Evolutionary conservation across 1,140 invertebrate species (phyloP).

Genomic region (Acromyrmex heyeri): DNA sequence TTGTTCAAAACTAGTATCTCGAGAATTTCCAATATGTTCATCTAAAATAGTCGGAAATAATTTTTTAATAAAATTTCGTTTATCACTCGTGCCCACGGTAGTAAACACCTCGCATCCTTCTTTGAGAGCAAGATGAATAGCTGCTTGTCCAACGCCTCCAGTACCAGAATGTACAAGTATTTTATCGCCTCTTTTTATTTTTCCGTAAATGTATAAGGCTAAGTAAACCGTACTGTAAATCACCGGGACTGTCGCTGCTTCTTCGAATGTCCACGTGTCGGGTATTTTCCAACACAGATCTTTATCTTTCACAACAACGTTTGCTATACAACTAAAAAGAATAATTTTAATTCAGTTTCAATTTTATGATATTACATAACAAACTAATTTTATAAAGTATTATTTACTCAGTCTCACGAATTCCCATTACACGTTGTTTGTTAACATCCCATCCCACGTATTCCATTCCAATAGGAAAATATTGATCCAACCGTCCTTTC

Average conservation of each 20-base stretch:
- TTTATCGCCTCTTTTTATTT: constrained; percentile 88
- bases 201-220: constrained; percentile 89
- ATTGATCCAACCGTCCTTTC: constrained; percentile 84
- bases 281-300: too few relatives aligned
- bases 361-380: background rate
- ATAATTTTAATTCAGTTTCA: background rate
- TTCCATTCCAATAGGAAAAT: background rate
- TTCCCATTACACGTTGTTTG: constrained; percentile 6
- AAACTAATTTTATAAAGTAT: background rate
- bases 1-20: constrained; percentile 91
- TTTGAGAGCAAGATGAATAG: background rate
- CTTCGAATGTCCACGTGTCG: too few relatives aligned
- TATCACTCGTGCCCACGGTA: constrained; percentile 91
- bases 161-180: constrained; percentile 92
- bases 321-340: background rate
- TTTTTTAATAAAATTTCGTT: constrained; percentile 89
- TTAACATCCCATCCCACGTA: constrained; percentile 11
- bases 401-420: constrained; percentile 10
- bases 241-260: too few relatives aligned
- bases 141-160: constrained; percentile 88
- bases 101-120: constrained; percentile 78
- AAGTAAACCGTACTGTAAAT: constrained; percentile 94
- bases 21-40: constrained; percentile 91
- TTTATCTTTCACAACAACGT: too few relatives aligned
- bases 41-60: constrained; percentile 90